Base-by-base conservation (phyloP, 1,140 invertebrate genomes). In the Rhopalosiphum padi region DNA sequence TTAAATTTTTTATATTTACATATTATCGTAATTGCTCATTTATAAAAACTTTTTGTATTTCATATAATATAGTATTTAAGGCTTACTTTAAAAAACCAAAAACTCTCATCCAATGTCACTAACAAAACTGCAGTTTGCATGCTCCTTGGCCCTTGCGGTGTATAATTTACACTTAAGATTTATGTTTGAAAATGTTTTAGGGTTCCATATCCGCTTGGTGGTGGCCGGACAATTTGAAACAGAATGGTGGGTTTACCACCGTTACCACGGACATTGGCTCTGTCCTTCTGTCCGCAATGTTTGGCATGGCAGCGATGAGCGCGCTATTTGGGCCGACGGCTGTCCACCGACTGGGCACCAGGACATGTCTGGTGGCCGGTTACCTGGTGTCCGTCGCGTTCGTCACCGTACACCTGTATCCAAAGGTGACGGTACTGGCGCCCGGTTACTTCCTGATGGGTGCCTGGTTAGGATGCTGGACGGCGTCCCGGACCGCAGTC, bases 401-500 rank as follows among this genome's bases (percentile, higher is more conserved):
- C 94, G 95, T 96, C 87, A 95, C 95, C 0, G 95, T 95, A 11
- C 97, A 97, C 94, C 94, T 97, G 0, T 97, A 96, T 94, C 96
- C 97, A 8, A 96, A 96, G n/a, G 95, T 96, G 93, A 96, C 96
- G 94, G 95, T 96, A 46, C 95, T 97, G 51, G 94, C 97, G 35
- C 96, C 96, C 25, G 96, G 96, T 30, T 97, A 97, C 94, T 95
- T 96, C 0, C 94, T 97, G 15, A 95, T 97, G 93, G 97, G 97
- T 0, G 92, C 96, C 2, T 96, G 95, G 35, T 94, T 96, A 11
- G 96, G 96, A 87, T 96, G 96, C 35, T 95, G 96, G 23, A 96
- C 95, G n/a, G 94, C 96, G 25, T 96, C 96, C 11, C 95, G 96
- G 93, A 95, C 96, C 0, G 95, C 96, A 0, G 96, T 96, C 90